A percentile compares a stretch with the other conserved stretches of the same genome.
These are phyloP conservation scores for Mongoloraphidia duomilia DNA, from an alignment of 2,888 invertebrate genomes.

Conservation along the genomic window DNA sequence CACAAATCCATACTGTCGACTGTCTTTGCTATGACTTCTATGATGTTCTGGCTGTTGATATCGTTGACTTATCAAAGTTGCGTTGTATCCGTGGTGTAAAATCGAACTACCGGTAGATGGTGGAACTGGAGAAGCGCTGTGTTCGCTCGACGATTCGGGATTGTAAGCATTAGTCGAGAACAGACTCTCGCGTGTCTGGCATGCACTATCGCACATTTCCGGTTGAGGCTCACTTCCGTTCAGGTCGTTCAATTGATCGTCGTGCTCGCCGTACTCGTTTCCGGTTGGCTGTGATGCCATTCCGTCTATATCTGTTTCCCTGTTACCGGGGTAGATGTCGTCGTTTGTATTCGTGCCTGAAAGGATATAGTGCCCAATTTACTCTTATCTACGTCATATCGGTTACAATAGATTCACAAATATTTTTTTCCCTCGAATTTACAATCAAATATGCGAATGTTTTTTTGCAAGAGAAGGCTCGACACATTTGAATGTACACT, in stretches of 20 bases:
- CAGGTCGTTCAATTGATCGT: constrained; percentile 13
- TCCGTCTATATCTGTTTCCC: constrained; percentile 6
- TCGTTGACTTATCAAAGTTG: constrained; percentile 11
- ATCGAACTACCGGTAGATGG: constrained; percentile 9
- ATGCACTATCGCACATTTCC: constrained; percentile 59
- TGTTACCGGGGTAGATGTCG: neutral
- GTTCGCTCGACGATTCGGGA: constrained; percentile 4
- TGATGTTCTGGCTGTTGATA: constrained; percentile 2
- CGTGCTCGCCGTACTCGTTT: constrained; percentile 8
- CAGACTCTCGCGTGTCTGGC: constrained; percentile 71
- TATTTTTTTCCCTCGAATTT: too few species aligned
- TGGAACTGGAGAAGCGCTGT: constrained; percentile 15
- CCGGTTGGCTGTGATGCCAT: constrained; percentile 2
- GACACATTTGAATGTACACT: too few species aligned
- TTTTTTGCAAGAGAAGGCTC: too few species aligned
- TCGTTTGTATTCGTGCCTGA: neutral
- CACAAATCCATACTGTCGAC: too few species aligned
- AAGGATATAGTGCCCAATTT: constrained; percentile 5
- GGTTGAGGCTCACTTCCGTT: constrained; percentile 11
- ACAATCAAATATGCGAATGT: too few species aligned
- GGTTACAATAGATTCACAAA: neutral
- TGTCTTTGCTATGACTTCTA: too few species aligned
- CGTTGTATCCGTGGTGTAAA: too few species aligned
- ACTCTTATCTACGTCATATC: constrained; percentile 4
- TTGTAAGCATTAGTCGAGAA: constrained; percentile 34